Base-by-base conservation (phyloP, 2,888 invertebrate species). In the Ecdyonurus torrentis region DNA sequence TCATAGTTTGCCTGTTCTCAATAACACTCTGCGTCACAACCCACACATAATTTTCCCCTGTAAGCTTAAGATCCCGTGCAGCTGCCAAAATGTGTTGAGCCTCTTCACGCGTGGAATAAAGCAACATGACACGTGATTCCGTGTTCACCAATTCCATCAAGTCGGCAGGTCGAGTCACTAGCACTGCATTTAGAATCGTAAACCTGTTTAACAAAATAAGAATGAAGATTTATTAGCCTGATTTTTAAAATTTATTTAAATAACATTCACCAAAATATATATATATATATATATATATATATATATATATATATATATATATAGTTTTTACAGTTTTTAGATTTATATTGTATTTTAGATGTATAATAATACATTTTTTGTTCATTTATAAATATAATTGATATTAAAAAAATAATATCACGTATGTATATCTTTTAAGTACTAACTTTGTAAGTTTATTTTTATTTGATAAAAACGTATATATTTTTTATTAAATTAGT, bases 1-100 rank as follows among this genome's bases (percentile, higher is more conserved):
- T 82, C 7, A 84, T 83, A 70, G 89, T 86, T 61, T 65, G 67
- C 71, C 84, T 81, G 69, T 87, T 88, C 70, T 89, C 89, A 65
- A 94, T 89, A 67, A 93, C 93, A 72, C 91, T 91, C 75, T 96
- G 95, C 61, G 94, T 94, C 22, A 93, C 95, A 64, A 96, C 92
- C 96, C 96, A 96, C 10, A 96, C 91, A 75, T 94, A 95, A 74
- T 93, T 93, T 75, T 93, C 92, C 7, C 89, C 89, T 2, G 89
- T 90, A 66, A 92, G 83, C 68, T 88, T 87, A 15, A 74, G 69
- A 69, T 86, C 84, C 64, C 83, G 80, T 2, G 91, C 91, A 25
- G 84, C 84, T 37, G 82, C 79, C 69, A 95, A 78, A 68, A 94
- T 93, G 70, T 84, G 83, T 65, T 85, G 86, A 23, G 92, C 93